phyloP scores from a whole-genome alignment of 2,797 vertebrate species.

The Gephyroberyx darwinii region DNA sequence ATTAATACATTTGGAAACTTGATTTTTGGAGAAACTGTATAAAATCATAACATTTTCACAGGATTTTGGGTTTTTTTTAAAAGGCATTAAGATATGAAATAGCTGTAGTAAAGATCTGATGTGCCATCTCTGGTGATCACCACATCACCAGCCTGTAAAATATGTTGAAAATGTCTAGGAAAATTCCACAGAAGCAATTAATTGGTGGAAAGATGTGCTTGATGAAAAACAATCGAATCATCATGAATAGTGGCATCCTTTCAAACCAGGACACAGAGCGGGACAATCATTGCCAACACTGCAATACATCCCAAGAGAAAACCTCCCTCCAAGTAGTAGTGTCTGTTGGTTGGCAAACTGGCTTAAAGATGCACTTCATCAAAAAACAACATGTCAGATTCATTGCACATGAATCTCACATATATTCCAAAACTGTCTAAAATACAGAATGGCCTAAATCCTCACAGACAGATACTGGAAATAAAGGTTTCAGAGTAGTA shows the following conservation, averaged over 20 bases:
- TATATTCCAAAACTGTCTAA: constrained; percentile 38
- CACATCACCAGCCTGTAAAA: not conserved
- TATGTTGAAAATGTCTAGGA: not conserved
- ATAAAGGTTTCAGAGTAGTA: not conserved
- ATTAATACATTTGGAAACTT: constrained; percentile 64
- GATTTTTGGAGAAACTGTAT: constrained; percentile 25
- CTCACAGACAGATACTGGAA: constrained; percentile 3
- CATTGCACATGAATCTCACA: constrained; percentile 39
- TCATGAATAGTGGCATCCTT: not conserved
- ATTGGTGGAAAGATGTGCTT: constrained; percentile 9
- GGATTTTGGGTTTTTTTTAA: not conserved
- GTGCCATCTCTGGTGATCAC: too few relatives aligned
- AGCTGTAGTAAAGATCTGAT: not conserved
- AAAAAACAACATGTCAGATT: constrained; percentile 25
- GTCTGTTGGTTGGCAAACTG: constrained; percentile 10
- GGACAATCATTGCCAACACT: not conserved
- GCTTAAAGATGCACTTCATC: constrained; percentile 6
- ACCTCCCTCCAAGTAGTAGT: not conserved
- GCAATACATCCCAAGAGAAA: not conserved
- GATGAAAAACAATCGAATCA: not conserved
- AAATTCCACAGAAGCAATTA: constrained; percentile 22
- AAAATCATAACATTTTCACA: constrained; percentile 19
- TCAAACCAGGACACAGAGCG: not conserved
- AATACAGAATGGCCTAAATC: constrained; percentile 18
- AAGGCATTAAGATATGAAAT: not conserved